Percentiles rank a stretch among this genome's conserved stretches.
Conservation (phyloP, 2,113 vertebrate genomes). For the Menura novaehollandiae region DNA sequence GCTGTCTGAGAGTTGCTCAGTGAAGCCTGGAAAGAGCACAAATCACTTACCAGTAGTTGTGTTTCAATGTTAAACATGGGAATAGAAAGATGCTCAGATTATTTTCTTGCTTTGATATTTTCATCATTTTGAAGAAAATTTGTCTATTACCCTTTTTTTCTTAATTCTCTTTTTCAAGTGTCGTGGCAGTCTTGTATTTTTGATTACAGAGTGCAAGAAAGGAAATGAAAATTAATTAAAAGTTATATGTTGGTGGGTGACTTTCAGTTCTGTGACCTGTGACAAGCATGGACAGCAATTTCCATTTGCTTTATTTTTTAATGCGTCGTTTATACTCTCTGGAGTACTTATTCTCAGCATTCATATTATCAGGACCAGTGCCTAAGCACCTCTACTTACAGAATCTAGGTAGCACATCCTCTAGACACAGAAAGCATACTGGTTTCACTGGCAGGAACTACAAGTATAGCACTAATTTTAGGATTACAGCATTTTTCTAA, state of each 20-base stretch:
- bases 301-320: background rate
- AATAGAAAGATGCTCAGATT: background rate
- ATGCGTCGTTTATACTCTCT: background rate
- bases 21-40: background rate
- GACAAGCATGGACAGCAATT: background rate
- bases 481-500: background rate
- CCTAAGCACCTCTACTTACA: background rate
- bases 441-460: background rate
- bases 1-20: background rate
- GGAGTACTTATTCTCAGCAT: background rate
- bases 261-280: background rate
- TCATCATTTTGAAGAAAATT: background rate
- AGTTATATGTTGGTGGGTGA: background rate
- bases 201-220: background rate
- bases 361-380: background rate
- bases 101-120: background rate
- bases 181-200: background rate
- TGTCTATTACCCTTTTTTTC: background rate
- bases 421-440: background rate
- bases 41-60: background rate
- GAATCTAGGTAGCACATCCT: background rate
- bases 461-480: background rate
- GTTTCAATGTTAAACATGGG: background rate
- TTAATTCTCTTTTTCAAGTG: background rate
- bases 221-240: background rate